Percentiles rank a stretch among this genome's conserved stretches.
These are phyloP conservation scores for Lordiphosa andalusiaca DNA, from an alignment of 2,888 invertebrate species.

Conservation along the genomic window DNA sequence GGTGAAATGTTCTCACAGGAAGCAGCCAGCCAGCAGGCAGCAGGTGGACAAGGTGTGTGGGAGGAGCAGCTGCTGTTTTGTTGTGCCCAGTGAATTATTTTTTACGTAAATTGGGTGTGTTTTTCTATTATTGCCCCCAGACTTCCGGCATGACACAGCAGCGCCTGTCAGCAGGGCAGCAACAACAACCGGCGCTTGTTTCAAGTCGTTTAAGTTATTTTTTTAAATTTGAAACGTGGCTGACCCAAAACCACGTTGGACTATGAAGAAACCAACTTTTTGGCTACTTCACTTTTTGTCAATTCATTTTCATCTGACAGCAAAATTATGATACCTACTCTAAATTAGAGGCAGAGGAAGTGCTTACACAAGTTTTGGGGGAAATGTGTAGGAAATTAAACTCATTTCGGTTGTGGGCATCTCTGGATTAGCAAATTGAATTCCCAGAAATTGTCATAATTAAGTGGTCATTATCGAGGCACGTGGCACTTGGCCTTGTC, in stretches of 20 bases:
- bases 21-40: constrained; percentile 1
- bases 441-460: not conserved
- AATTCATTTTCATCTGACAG: constrained; percentile 29
- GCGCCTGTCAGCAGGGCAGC: constrained; percentile 39
- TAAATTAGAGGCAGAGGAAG: constrained; percentile 41
- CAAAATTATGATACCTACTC: constrained; percentile 10
- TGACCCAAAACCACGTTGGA: constrained; percentile 29
- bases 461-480: constrained; percentile 1
- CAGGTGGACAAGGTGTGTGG: not conserved
- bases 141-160: constrained; percentile 67
- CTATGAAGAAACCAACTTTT: constrained; percentile 17
- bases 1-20: constrained; percentile 47
- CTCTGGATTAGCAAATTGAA: not conserved
- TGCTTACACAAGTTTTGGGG: constrained; percentile 38
- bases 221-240: constrained; percentile 59
- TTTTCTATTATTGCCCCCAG: constrained; percentile 70
- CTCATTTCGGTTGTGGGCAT: constrained; percentile 31
- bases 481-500: no score
- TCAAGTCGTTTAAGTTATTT: constrained; percentile 66
- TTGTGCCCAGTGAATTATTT: constrained; percentile 61
- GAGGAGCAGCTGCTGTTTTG: constrained; percentile 39
- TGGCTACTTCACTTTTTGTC: constrained; percentile 25
- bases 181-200: constrained; percentile 47
- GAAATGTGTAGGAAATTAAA: constrained; percentile 67
- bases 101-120: constrained; percentile 67